Base-by-base conservation (phyloP, 2,113 vertebrate genomes). In the Corvus moneduloides region DNA sequence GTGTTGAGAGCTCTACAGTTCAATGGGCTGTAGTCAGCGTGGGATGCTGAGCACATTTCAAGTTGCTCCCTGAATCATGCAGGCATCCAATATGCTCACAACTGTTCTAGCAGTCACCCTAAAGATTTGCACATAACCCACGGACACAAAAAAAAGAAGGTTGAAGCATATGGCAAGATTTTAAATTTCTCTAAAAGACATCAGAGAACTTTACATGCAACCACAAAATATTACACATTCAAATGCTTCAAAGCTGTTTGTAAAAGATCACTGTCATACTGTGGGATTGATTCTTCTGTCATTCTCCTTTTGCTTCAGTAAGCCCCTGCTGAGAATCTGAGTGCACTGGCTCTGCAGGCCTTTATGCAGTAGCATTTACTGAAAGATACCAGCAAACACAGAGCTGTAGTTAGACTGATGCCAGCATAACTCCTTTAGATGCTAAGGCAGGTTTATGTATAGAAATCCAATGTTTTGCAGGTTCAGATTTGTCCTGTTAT, bases 21-120 rank as follows among this genome's bases (percentile, higher is more conserved):
- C 90, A 84, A 61, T 5, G 48, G 91, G 74, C 58, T 74, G 28
- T 35, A 39, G 75, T 48, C 64, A 78, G 74, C 2, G 35, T 68
- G 71, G 94, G 92, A 71, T 68, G 93, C 63, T 78, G 74, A 93
- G 93, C 84, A 82, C 58, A 62, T 90, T 93, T 89, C 64, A 75
- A 62, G 75, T 74, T 58, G 87, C 13, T 8, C 73, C 88, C 87
- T 66, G 14, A 93, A 84, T 93, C 78, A 58, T 35, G 39, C 63
- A 69, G 55, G 41, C 85, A 86, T 55, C 82, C 87, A 88, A 58
- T 55, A 80, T 83, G 71, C 82, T 94, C 84, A 63, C 66, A 73
- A 76, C 54, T 30, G 28, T 58, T 79, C 46, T 87, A 79, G 43
- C 58, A 93, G 56, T 80, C 85, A 88, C 46, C 94, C 58, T 7